Conservation (phyloP, 2,113 vertebrate species). For the Oxygymnocypris stewartii region DNA sequence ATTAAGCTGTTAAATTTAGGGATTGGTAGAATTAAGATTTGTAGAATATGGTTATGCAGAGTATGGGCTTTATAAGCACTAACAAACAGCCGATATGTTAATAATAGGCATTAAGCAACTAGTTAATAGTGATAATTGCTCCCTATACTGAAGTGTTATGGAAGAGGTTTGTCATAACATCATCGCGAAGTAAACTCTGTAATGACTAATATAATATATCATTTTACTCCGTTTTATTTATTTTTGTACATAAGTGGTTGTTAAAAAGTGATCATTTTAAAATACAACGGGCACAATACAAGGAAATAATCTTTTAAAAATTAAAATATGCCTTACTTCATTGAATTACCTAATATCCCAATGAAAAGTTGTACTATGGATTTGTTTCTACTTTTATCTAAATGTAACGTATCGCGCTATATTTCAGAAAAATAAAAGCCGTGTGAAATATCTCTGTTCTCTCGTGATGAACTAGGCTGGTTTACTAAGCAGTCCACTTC, state of each 20-base stretch:
- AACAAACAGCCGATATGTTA: too few species aligned
- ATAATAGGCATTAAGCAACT: too few species aligned
- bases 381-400: background rate
- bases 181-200: background rate
- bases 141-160: too few species aligned
- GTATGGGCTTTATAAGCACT: too few species aligned
- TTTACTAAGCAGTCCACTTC: background rate
- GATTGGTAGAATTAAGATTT: too few species aligned
- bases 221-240: background rate
- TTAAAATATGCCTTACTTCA: background rate
- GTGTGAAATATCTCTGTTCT: background rate
- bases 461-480: background rate
- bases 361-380: background rate
- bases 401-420: background rate
- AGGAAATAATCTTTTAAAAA: background rate
- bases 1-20: too few species aligned
- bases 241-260: background rate
- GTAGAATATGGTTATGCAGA: too few species aligned
- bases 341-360: background rate
- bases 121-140: too few species aligned
- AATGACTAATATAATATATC: background rate
- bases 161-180: background rate
- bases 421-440: background rate
- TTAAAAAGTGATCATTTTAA: background rate
- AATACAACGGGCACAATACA: background rate